Evolutionary conservation across 2,888 invertebrate genomes (phyloP), one percentile per base, ranked within the genome.

Genomic region (Aleiodes leptofemur): DNA sequence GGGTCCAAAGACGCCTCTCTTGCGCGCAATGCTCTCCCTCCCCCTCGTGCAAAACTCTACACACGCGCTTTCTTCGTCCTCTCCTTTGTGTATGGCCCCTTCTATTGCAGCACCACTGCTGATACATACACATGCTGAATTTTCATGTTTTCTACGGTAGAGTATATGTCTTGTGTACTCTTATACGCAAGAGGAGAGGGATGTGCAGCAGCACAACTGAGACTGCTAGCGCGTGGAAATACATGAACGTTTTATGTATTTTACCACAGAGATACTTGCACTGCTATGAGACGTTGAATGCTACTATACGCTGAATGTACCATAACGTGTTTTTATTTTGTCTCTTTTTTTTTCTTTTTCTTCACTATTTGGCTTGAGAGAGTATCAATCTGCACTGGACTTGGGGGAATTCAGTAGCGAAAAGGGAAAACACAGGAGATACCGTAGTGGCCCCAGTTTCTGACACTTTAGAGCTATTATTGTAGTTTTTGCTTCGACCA

Each of bases 1-100:
- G 82, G 79, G 43, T 81, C 74, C 83, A 76, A 82, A 81, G 80
- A 77, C 78, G 79, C 72, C 79, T 77, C 79, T 77, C 73, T 70
- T 77, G 71, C 72, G 74, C 74, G 56, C 77, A 77, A 23, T 76
- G 72, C 76, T 76, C n/a, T n/a, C n/a, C n/a, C n/a, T n/a, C n/a
- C 74, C 71, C 53, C 74, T 73, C 74, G 1, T 23, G 23, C 8
- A 9, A 4, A 43, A 34, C 34, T 34, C 76, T 74, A 69, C 61
- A 73, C 73, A 72, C 77, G 73, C 68, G 69, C 70, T 72, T 61
- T 69, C 74, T 74, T 70, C 73, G 69, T 78, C 75, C 73, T 29
- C 43, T 71, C 50, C 16, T 13, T 59, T 29, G 13, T 59, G n/a
- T 59, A 29, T 34, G 23, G 23, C 13, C 11, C 23, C 13, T 16